Conservation (phyloP, 2,888 invertebrate genomes). For the Acleris laterana region DNA sequence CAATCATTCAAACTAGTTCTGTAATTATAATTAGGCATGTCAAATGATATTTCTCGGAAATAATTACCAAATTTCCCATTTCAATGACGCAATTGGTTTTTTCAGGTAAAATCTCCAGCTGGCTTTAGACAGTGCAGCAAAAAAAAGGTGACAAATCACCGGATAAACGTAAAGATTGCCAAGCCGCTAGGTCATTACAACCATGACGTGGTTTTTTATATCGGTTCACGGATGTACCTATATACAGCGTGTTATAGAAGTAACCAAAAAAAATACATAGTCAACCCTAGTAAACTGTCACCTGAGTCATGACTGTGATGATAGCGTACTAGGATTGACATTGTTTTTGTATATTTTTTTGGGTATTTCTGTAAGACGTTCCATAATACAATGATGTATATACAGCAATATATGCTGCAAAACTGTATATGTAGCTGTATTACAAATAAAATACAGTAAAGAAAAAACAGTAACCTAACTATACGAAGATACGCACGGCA, state of each 20-base stretch:
- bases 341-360: too few species aligned
- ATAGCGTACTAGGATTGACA: too few species aligned
- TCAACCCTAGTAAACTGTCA: too few species aligned
- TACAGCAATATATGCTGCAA: too few species aligned
- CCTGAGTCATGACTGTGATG: too few species aligned
- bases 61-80: conserved; percentile 16
- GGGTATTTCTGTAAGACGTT: too few species aligned
- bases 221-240: neutral
- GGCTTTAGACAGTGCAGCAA: conserved; percentile 10
- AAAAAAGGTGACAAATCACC: conserved; percentile 42
- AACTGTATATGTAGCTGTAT: too few species aligned
- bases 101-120: conserved; percentile 9
- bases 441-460: neutral
- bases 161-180: conserved; percentile 39
- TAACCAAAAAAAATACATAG: too few species aligned
- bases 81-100: conserved; percentile 32
- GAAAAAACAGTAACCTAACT: neutral
- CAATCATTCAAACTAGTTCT: conserved; percentile 5
- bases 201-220: conserved; percentile 7
- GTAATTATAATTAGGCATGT: neutral
- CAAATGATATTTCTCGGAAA: neutral
- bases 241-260: neutral
- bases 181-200: conserved; percentile 19
- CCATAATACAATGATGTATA: too few species aligned
- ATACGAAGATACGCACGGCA: too few species aligned